Conservation (phyloP, 2,888 invertebrate species). For the Drosophila niveifrons region DNA sequence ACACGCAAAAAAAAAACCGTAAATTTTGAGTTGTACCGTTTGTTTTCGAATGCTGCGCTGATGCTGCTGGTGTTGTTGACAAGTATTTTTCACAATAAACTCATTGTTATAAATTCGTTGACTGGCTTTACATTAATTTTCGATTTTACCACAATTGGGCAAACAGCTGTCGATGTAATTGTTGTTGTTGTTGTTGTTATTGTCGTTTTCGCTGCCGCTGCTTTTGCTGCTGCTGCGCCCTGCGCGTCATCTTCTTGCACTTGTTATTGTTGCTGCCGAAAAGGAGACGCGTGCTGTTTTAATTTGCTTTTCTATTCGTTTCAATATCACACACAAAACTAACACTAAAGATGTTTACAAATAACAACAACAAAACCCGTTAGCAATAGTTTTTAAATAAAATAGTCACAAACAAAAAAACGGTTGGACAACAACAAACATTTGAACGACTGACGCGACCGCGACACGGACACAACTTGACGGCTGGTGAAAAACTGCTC, state of each 20-base stretch:
- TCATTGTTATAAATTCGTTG: constrained; percentile 32
- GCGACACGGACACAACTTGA: constrained; percentile 67
- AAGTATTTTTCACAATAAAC: constrained; percentile 31
- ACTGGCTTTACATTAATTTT: constrained; percentile 29
- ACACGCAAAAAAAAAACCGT: constrained; percentile 34
- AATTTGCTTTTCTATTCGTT: constrained; percentile 25
- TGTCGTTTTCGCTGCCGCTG: constrained; percentile 23
- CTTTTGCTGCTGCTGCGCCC: constrained; percentile 22
- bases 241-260: constrained; percentile 26
- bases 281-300: constrained; percentile 29
- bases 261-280: constrained; percentile 30
- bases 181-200: constrained; percentile 44
- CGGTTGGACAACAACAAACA: constrained; percentile 47
- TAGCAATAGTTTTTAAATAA: too few species aligned
- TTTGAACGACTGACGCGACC: constrained; percentile 48
- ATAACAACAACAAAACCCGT: constrained; percentile 5
- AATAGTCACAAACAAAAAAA: constrained; percentile 6
- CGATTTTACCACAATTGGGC: constrained; percentile 31
- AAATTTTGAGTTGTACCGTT: constrained; percentile 10
- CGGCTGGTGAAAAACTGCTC: constrained; percentile 71
- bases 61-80: constrained; percentile 1
- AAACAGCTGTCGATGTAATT: constrained; percentile 69
- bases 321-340: constrained; percentile 10
- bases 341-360: constrained; percentile 11
- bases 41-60: constrained; percentile 1